These are phyloP conservation scores for Hedychridium roseum DNA, from an alignment of 2,888 invertebrate genomes.

Conservation along the genomic window DNA sequence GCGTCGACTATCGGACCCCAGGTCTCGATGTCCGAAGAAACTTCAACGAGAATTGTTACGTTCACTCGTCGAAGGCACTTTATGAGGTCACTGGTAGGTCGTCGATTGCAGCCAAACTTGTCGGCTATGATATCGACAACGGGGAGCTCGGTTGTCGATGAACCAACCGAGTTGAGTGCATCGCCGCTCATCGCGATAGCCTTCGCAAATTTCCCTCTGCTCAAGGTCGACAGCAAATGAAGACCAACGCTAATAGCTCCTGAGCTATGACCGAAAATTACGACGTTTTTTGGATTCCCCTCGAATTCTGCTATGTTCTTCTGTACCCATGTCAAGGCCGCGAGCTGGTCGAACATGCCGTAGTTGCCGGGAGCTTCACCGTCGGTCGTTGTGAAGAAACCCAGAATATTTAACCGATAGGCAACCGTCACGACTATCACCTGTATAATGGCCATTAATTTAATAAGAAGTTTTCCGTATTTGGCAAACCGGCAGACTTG, in stretches of 20 bases:
- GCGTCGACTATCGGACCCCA: slow-evolving; percentile 84
- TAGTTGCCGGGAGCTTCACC: slow-evolving; percentile 82
- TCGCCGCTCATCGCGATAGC: slow-evolving; percentile 86
- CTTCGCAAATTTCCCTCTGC: slow-evolving; percentile 72
- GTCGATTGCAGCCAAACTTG: slow-evolving; percentile 74
- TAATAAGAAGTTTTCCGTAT: too few relatives aligned
- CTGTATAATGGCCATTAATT: slow-evolving; percentile 52
- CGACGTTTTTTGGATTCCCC: slow-evolving; percentile 78
- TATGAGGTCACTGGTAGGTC: slow-evolving; percentile 73
- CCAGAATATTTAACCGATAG: slow-evolving; percentile 82
- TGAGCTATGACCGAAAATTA: slow-evolving; percentile 81
- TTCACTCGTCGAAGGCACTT: slow-evolving; percentile 74
- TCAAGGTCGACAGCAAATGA: slow-evolving; percentile 70
- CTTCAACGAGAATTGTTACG: slow-evolving; percentile 69
- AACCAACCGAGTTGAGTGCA: slow-evolving; percentile 72
- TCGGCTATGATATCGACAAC: slow-evolving; percentile 73
- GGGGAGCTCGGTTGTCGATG: slow-evolving; percentile 70
- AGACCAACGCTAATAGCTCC: slow-evolving; percentile 82
- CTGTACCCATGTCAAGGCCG: slow-evolving; percentile 80
- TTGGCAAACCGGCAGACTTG: too few relatives aligned
- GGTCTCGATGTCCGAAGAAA: slow-evolving; percentile 67
- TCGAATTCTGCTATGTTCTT: slow-evolving; percentile 78
- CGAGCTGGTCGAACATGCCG: slow-evolving; percentile 83
- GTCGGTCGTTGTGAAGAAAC: slow-evolving; percentile 83
- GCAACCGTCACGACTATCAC: slow-evolving; percentile 82